These are phyloP conservation scores for Panopea generosa DNA, from an alignment of 2,888 invertebrate species.

Conservation along the genomic window DNA sequence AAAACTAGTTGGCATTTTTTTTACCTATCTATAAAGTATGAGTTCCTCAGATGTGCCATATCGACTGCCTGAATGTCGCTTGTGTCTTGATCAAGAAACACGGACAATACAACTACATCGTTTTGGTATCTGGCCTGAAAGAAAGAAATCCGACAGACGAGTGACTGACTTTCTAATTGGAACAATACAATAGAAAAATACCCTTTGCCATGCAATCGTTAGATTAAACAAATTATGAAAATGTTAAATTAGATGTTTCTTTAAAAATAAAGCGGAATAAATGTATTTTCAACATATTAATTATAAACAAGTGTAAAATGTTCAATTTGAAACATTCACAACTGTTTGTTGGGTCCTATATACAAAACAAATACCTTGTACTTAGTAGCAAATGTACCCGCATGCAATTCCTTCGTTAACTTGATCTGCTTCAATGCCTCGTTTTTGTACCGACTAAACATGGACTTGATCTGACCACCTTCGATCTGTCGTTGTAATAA, in stretches of 20 bases:
- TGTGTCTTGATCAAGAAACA: constrained; percentile 30
- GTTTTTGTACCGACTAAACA: constrained; percentile 49
- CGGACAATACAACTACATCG: constrained; percentile 41
- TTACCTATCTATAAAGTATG: constrained; percentile 50
- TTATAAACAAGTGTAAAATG: too few relatives aligned
- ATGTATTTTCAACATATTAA: too few relatives aligned
- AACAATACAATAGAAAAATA: too few relatives aligned
- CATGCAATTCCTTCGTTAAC: constrained; percentile 31
- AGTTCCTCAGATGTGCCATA: constrained; percentile 41
- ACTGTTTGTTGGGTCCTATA: too few relatives aligned
- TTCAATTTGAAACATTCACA: too few relatives aligned
- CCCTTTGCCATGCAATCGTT: too few relatives aligned
- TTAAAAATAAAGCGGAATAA: too few relatives aligned
- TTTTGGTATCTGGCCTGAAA: constrained; percentile 51
- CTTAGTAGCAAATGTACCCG: constrained; percentile 39
- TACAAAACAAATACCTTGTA: constrained; percentile 35
- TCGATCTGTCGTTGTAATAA: constrained; percentile 37
- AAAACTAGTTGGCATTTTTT: too few relatives aligned
- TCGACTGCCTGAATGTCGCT: constrained; percentile 35
- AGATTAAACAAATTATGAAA: too few relatives aligned
- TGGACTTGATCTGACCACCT: constrained; percentile 42
- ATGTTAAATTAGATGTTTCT: too few relatives aligned
- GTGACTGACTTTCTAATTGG: too few relatives aligned
- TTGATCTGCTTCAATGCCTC: constrained; percentile 35
- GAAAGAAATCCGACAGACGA: not conserved